Evolutionary conservation across 2,888 invertebrate genomes (phyloP), one percentile per base, ranked within the genome.

Genomic region (Amphimallon solstitiale): DNA sequence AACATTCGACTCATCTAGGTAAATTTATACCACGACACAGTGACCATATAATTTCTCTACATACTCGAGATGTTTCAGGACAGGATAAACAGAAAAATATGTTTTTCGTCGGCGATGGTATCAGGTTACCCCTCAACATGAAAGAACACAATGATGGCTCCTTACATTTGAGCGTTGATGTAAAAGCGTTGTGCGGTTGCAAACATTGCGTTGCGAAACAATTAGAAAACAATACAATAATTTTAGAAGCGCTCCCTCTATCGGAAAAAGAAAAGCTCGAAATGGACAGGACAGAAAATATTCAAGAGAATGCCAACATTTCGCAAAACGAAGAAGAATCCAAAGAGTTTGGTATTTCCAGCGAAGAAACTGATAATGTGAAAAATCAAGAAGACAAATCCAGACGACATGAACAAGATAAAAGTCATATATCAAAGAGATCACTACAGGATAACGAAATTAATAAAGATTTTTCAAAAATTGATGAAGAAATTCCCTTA

Each of bases 41-140:
- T 9, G 40, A 65, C 10, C 40, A 35, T 19, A 15, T 14, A 6
- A 43, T 62, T 29, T 23, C 37, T 7, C 7, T 66, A n/a, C 70
- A 67, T 38, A 48, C 35, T 35, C 60, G 72, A 37, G 72, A 72
- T 59, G 67, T 70, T 12, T 52, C 63, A 9, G 68, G 71, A 6
- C 67, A 70, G 29, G 45, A 65, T 34, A 69, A 66, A 40, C 45
- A 52, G 9, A 60, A 70, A 10, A 67, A 68, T 43, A 71, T 81
- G 34, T 79, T 74, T 62, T 81, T 81, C 66, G 68, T 78, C 2
- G 81, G 81, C 2, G 77, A 78, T 62, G 81, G 80, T 23, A 79
- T 82, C 34, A 79, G 81, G 68, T 70, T 83, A 7, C 83, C 83
- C 2, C 70, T 83, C 23, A 77, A 78, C 65, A 74, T 82, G 72